Evolutionary conservation across 2,113 vertebrate species (phyloP).

Genomic region (Anoplopoma fimbria): DNA sequence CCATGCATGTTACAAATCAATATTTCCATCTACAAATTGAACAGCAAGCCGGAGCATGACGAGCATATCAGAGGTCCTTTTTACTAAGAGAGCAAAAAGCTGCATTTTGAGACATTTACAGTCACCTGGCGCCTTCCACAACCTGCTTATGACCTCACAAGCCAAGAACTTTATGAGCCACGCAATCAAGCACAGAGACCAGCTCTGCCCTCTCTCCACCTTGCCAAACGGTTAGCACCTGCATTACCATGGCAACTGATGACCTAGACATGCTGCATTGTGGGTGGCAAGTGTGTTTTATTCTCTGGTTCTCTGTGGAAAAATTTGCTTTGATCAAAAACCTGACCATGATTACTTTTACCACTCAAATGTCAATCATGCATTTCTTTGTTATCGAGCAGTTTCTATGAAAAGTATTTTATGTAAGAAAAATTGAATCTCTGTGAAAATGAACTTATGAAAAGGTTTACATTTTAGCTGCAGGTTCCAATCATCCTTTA

Average conservation of each 20-base stretch:
- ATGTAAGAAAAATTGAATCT: background rate
- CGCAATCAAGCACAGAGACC: conserved; percentile 29
- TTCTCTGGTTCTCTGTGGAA: background rate
- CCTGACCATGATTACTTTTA: background rate
- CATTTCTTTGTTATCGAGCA: background rate
- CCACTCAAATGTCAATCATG: background rate
- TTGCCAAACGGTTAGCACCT: conserved; percentile 18
- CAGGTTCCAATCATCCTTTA: background rate
- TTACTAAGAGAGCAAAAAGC: no score
- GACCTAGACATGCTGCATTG: background rate
- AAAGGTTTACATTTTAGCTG: background rate
- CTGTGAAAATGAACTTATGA: background rate
- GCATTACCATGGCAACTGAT: conserved; percentile 50
- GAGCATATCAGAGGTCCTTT: no score
- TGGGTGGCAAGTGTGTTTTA: background rate
- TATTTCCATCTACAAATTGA: background rate
- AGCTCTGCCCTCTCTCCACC: conserved; percentile 10
- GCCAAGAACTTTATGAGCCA: background rate
- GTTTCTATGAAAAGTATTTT: background rate
- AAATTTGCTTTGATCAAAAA: background rate
- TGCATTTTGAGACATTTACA: conserved; percentile 14
- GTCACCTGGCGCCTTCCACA: background rate
- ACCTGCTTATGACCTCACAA: background rate
- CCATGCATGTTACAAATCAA: background rate
- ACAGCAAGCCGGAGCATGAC: background rate